A percentile compares a stretch with the other conserved stretches of the same genome.
Conservation (phyloP, 2,113 vertebrate genomes). For the Platysternon megacephalum region DNA sequence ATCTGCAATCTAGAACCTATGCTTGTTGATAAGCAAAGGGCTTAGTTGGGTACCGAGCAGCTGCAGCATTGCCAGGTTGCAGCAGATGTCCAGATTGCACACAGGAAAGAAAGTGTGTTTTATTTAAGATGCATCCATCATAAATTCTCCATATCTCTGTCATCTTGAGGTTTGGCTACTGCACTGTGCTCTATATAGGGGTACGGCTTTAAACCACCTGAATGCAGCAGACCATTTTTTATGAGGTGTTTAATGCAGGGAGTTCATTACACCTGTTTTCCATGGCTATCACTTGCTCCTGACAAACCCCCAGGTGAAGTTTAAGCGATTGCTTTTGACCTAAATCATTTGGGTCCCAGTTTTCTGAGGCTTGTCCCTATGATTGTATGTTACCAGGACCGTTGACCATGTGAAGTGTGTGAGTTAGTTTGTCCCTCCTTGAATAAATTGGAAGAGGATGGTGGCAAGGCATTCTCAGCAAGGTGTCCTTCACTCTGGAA, state of each 20-base stretch:
- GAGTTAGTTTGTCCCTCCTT: background rate
- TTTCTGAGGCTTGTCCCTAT: background rate
- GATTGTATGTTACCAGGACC: background rate
- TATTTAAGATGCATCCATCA: background rate
- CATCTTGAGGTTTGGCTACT: background rate
- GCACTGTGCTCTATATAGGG: background rate
- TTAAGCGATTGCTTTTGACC: background rate
- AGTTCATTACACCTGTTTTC: background rate
- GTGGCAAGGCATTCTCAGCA: background rate
- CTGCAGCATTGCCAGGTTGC: background rate
- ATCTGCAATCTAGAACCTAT: background rate
- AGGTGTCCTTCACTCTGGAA: background rate
- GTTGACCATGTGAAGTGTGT: background rate
- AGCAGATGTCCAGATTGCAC: background rate
- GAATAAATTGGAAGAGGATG: background rate
- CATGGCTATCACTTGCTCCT: background rate
- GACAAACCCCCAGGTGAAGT: background rate
- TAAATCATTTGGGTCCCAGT: background rate
- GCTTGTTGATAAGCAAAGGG: background rate
- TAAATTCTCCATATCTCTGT: background rate
- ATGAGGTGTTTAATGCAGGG: background rate
- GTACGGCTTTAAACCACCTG: background rate
- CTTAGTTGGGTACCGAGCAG: background rate
- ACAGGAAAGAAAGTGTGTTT: background rate
- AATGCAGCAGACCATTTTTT: background rate